phyloP scores from a whole-genome alignment of 1,140 invertebrate genomes.

The Dendrolimus punctatus region DNA sequence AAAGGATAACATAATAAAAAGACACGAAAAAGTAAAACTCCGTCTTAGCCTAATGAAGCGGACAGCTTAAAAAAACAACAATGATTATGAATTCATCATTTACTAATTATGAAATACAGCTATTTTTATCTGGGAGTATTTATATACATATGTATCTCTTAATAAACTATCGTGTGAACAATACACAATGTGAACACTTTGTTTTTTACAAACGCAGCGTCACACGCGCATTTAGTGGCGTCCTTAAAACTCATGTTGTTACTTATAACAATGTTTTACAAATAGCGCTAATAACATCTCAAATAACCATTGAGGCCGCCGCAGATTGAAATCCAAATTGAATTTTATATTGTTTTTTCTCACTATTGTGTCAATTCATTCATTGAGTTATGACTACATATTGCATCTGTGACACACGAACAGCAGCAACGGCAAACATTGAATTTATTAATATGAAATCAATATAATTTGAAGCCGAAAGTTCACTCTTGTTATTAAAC shows the following conservation, averaged over 20 bases:
- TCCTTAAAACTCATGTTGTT: constrained; percentile 26
- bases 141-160: too few relatives aligned
- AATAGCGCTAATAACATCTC: constrained; percentile 39
- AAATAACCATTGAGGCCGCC: constrained; percentile 33
- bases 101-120: too few relatives aligned
- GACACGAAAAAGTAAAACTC: too few relatives aligned
- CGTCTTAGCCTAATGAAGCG: too few relatives aligned
- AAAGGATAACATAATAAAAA: too few relatives aligned
- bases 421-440: background rate
- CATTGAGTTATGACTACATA: constrained; percentile 18
- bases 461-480: too few relatives aligned
- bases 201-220: constrained; percentile 12
- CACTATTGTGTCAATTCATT: constrained; percentile 45
- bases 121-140: too few relatives aligned
- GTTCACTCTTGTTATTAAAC: too few relatives aligned
- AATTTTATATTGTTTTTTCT: constrained; percentile 32
- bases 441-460: too few relatives aligned
- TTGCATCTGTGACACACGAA: constrained; percentile 20
- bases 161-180: too few relatives aligned
- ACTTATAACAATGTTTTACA: constrained; percentile 35
- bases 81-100: too few relatives aligned
- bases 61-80: too few relatives aligned
- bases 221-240: constrained; percentile 7
- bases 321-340: constrained; percentile 41
- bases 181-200: background rate